Base-by-base conservation (phyloP, 1,140 invertebrate species). In the Archegozetes longisetosus region DNA sequence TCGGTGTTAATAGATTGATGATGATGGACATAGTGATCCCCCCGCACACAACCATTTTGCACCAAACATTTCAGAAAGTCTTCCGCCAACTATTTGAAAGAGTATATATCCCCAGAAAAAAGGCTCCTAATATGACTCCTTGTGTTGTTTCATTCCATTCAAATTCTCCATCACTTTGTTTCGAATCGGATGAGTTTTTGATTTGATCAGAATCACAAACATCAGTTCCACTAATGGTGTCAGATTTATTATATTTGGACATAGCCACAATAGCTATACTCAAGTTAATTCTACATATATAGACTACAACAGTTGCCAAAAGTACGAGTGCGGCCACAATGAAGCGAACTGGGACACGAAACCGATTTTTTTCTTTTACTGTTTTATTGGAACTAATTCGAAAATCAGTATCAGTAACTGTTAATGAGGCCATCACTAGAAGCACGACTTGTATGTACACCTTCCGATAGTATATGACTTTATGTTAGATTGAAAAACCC, bases 91-190 rank as follows among this genome's bases (percentile, higher is more conserved):
- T 51, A 92, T 74, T 73, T 91, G 83, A 0, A 84, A 84, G 0
- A 86, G 71, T 53, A 88, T 77, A 67, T 89, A 90, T 2, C 87
- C 86, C 80, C 82, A 86, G 70, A 89, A 90, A n/a, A 69, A 90
- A 91, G 17, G 84, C 80, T 27, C 82, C 83, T 50, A 90, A 74
- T 63, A 91, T 84, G 59, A 87, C 22, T 22, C 60, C 59, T 48
- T 66, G 67, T 3, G 58, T 60, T 29, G 59, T 55, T 14, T 61
- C 14, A 46, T 48, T 14, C 67, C 67, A 68, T 25, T 60, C 22
- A 55, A 67, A 67, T 29, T 61, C 54, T 48, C 61, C 57, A 29
- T 60, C 61, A 3, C 20, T 24, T 9, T 57, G 17, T 40, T 40
- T 6, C 22, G 17, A 49, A 26, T 52, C 22, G 3, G 26, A 20